Percentiles rank a stretch among this genome's conserved stretches.
phyloP scores from a whole-genome alignment of 2,797 vertebrate species.

The Melanotaenia nigrans region DNA sequence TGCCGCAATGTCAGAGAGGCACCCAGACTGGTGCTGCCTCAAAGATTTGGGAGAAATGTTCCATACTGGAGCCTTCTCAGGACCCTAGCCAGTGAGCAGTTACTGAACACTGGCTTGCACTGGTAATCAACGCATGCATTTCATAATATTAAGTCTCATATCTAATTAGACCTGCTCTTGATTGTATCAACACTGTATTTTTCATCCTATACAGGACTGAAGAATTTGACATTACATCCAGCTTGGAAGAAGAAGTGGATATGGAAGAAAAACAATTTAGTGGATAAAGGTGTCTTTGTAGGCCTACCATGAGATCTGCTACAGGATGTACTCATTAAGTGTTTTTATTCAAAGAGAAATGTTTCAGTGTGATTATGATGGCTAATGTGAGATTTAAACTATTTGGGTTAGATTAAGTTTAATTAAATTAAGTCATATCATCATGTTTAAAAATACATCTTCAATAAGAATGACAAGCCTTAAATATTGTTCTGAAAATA shows the following conservation, averaged over 20 bases:
- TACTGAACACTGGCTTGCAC: slow-evolving; percentile 26
- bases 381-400: slow-evolving; percentile 1
- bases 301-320: neutral
- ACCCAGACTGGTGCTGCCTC: slow-evolving; percentile 42
- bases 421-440: slow-evolving; percentile 9
- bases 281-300: slow-evolving; percentile 19
- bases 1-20: slow-evolving; percentile 38
- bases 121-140: slow-evolving; percentile 42
- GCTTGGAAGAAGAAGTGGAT: slow-evolving; percentile 64
- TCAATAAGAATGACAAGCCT: slow-evolving; percentile 29
- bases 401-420: neutral
- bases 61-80: slow-evolving; percentile 49
- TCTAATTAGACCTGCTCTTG: neutral
- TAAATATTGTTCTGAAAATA: slow-evolving; percentile 1
- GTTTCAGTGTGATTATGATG: neutral
- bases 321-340: slow-evolving; percentile 12
- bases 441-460: slow-evolving; percentile 5
- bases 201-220: slow-evolving; percentile 61
- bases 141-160: neutral
- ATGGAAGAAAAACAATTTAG: slow-evolving; percentile 40
- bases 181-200: neutral
- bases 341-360: slow-evolving; percentile 36
- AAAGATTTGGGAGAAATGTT: slow-evolving; percentile 59
- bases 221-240: slow-evolving; percentile 50
- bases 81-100: slow-evolving; percentile 33